Evolutionary conservation across 2,888 invertebrate species (phyloP), one percentile per base, ranked within the genome.

Genomic region (Volucella zonaria): DNA sequence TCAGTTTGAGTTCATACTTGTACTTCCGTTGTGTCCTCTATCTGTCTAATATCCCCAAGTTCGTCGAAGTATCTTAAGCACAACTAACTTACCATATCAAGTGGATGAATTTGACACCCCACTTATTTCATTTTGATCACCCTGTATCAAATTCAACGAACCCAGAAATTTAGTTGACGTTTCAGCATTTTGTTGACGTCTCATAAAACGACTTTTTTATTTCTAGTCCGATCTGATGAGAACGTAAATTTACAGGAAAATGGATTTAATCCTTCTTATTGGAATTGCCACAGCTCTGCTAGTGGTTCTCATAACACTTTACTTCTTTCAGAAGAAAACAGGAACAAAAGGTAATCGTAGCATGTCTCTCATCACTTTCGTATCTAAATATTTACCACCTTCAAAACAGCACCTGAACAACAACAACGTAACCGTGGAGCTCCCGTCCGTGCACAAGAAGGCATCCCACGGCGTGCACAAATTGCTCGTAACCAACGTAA

Each of bases 401-500:
- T 54, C 49, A 40, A 1, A 15, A 52, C 68, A 64, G 74, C 1
- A 18, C 88, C 88, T 11, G 70, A 81, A 38, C 59, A 68, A 81
- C 88, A 79, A 64, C 87, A 71, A 31, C 87, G 71, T 10, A 86
- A 81, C 18, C 87, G 86, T 88, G 88, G 87, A 74, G 89, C 88
- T 87, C 89, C 92, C 42, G 91, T 88, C 40, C 88, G 89, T 6
- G 89, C 89, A 15, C 90, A 90, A 87, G 93, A 94, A 90, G 94
- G 94, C 58, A 93, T 93, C 0, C 94, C 94, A 18, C 93, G 96
- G 64, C 93, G 96, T 88, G 95, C 95, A 0, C 95, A 95, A 88
- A 95, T 95, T 43, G 95, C 95, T 4, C 93, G 96, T 86, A 96
- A 95, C 91, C 94, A 95, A 88, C 94, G 96, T 62, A 90, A 91